Evolutionary conservation across 2,113 vertebrate genomes (phyloP), one percentile per base, ranked within the genome.

Genomic region (Chloropsis cyanopogon): DNA sequence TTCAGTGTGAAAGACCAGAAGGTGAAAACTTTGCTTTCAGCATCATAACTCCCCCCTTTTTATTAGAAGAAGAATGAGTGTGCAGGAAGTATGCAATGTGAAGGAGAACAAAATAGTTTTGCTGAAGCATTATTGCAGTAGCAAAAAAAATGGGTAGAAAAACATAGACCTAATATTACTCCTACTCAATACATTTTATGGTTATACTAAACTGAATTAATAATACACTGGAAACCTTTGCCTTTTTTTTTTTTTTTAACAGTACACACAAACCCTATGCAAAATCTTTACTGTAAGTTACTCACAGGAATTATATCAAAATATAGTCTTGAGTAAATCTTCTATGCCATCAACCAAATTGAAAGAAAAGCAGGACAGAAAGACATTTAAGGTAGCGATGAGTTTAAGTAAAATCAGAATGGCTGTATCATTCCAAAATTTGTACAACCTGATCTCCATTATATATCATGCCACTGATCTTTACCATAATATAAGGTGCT

Each of bases 191-290:
- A 65, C 4, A n/a, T 86, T 95, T 97, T 94, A 92, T 86, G 53
- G 50, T 69, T 66, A 56, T 79, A 86, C 88, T 95, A 94, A 97
- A 96, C 16, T n/a, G 64, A 96, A 95, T 97, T 94, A 96, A 95
- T 91, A 85, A 73, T 52, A 94, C 60, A 87, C 42, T 92, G 60
- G 73, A 96, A 95, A 93, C 20, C 42, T 84, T 91, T 80, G 65
- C 4, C 42, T 6, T 56, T 33, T 44, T 60, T 61, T 24, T 73
- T 63, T 57, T 39, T 49, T 86, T 85, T 89, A 22, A 71, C 31
- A 71, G 11, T 57, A 65, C 22, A 54, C 56, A 92, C 17, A 82
- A 91, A 68, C 31, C 2, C 2, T 26, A 54, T 44, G 15, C 14
- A 92, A 91, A 85, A 71, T 82, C 33, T 78, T 90, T 61, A 52